Evolutionary conservation across 1,140 invertebrate genomes (phyloP).

Genomic region (Drosophila cardini): DNA sequence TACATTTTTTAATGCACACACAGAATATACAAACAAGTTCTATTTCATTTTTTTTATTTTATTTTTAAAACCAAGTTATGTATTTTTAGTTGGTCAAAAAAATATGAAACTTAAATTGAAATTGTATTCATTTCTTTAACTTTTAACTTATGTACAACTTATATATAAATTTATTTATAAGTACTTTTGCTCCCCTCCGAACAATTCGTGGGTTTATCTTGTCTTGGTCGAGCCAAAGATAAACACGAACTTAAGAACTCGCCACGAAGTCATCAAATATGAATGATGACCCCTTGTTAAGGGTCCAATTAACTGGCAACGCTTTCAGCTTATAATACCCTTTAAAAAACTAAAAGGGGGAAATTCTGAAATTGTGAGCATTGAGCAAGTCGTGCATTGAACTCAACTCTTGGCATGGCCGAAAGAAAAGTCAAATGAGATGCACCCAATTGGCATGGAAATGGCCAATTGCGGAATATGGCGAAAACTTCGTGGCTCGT

Average conservation of each 20-base stretch:
- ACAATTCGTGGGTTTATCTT: not conserved
- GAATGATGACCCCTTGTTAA: slow-evolving; percentile 55
- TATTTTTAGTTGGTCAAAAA: slow-evolving; percentile 34
- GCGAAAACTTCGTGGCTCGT: slow-evolving; percentile 54
- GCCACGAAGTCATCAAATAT: slow-evolving; percentile 49
- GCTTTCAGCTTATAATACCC: slow-evolving; percentile 41
- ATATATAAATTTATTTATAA: slow-evolving; percentile 5
- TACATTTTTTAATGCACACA: slow-evolving; percentile 74
- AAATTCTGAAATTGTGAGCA: slow-evolving; percentile 5
- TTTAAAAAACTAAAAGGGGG: slow-evolving; percentile 27
- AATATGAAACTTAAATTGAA: slow-evolving; percentile 26
- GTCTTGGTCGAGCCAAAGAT: not conserved
- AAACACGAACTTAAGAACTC: slow-evolving; percentile 9
- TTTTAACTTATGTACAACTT: not conserved
- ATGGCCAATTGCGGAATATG: slow-evolving; percentile 65
- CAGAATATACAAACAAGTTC: slow-evolving; percentile 57
- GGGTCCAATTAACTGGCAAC: slow-evolving; percentile 58
- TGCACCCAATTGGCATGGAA: slow-evolving; percentile 62
- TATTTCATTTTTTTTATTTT: slow-evolving; percentile 58
- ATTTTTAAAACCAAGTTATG: slow-evolving; percentile 37
- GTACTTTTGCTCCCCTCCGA: not conserved
- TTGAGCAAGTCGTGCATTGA: slow-evolving; percentile 54
- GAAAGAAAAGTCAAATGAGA: slow-evolving; percentile 23
- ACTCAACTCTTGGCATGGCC: slow-evolving; percentile 25
- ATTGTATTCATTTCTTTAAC: slow-evolving; percentile 14